Percentiles rank a stretch among this genome's conserved stretches.
Evolutionary conservation across 2,113 vertebrate genomes (phyloP).

Genomic region (Corydoras sp.): DNA sequence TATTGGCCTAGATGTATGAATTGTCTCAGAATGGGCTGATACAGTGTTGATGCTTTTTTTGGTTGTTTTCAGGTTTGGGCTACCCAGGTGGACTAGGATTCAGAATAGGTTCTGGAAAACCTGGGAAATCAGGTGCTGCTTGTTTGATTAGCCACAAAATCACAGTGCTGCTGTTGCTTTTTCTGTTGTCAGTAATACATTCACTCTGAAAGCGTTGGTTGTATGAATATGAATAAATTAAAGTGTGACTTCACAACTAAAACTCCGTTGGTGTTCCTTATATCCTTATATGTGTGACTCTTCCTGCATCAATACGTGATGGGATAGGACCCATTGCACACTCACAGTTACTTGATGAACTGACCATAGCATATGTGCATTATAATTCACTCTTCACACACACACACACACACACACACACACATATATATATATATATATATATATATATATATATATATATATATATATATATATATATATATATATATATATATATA

Average conservation of each 20-base stretch:
- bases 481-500: too few species aligned
- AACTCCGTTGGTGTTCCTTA: conserved; percentile 32
- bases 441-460: too few species aligned
- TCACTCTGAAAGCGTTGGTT: conserved; percentile 25
- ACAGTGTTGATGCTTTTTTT: too few species aligned
- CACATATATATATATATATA: too few species aligned
- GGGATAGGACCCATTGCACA: not conserved
- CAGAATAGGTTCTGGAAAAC: conserved; percentile 46
- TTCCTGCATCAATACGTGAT: not conserved
- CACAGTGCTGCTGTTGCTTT: conserved; percentile 22
- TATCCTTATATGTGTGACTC: conserved; percentile 8
- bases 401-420: not conserved
- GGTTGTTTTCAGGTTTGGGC: conserved; percentile 30
- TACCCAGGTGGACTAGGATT: conserved; percentile 42
- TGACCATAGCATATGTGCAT: not conserved
- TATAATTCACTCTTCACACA: not conserved
- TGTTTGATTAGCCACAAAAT: conserved; percentile 20
- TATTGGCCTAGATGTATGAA: too few species aligned
- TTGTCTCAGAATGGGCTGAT: too few species aligned
- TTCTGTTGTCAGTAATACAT: conserved; percentile 23
- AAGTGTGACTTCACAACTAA: conserved; percentile 29
- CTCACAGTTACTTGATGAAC: conserved; percentile 12
- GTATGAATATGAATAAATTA: conserved; percentile 34
- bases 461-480: too few species aligned
- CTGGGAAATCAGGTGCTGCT: conserved; percentile 53